Conservation (phyloP, 2,113 vertebrate species). For the Anarhynchus alexandrinus region DNA sequence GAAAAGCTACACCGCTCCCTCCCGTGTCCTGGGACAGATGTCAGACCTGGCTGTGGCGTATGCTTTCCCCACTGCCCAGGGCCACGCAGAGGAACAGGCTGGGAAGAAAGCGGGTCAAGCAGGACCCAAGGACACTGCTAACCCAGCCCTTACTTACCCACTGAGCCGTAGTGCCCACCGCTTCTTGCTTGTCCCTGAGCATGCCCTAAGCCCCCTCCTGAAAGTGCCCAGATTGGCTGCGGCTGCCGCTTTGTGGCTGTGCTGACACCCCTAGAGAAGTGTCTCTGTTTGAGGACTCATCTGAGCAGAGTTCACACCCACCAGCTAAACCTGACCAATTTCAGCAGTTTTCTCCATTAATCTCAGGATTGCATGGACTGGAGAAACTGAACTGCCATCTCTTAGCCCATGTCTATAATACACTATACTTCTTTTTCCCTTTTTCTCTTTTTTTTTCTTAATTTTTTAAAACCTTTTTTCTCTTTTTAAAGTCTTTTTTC, state of each 20-base stretch:
- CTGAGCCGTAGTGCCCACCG: not conserved
- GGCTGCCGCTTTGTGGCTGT: not conserved
- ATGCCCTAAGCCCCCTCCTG: not conserved
- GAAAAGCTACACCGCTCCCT: not conserved
- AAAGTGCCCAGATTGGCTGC: not conserved
- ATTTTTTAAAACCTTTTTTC: no score
- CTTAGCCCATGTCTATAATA: not conserved
- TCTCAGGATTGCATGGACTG: not conserved
- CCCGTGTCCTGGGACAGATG: not conserved
- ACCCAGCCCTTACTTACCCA: rapidly evolving
- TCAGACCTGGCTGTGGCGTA: not conserved
- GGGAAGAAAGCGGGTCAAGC: not conserved
- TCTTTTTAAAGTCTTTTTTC: not conserved
- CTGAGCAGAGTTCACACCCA: not conserved
- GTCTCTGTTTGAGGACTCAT: not conserved
- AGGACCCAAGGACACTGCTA: not conserved
- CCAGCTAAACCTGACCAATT: not conserved
- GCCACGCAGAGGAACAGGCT: rapidly evolving
- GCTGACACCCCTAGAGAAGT: not conserved
- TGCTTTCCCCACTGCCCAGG: not conserved
- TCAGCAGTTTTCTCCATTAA: not conserved
- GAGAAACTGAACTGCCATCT: not conserved
- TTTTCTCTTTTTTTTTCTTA: no score
- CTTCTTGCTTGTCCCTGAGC: rapidly evolving
- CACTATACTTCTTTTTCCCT: not conserved